These are phyloP conservation scores for Apogon hyalosoma DNA, from an alignment of 2,797 vertebrate genomes.

Conservation along the genomic window DNA sequence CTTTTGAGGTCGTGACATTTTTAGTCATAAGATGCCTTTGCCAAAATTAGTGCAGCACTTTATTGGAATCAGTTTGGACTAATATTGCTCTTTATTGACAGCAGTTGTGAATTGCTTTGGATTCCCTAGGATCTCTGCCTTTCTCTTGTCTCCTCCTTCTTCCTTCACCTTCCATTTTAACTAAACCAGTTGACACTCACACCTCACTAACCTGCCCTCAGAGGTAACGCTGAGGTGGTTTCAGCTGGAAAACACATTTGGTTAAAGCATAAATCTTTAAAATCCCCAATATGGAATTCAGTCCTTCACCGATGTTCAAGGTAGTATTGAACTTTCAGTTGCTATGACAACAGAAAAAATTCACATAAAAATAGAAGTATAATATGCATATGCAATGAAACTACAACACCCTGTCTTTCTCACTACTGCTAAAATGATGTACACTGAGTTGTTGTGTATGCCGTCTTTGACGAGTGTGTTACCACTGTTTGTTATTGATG, in stretches of 20 bases:
- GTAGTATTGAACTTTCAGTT: slow-evolving; percentile 36
- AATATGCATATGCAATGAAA: slow-evolving; percentile 9
- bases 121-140: slow-evolving; percentile 1
- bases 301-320: slow-evolving; percentile 7
- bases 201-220: slow-evolving; percentile 20
- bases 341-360: slow-evolving; percentile 26
- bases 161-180: slow-evolving; percentile 1
- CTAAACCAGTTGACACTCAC: slow-evolving; percentile 1
- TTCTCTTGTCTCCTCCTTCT: slow-evolving; percentile 1
- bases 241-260: slow-evolving; percentile 29
- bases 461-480: not conserved
- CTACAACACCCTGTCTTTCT: not conserved
- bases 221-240: slow-evolving; percentile 28
- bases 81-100: not conserved
- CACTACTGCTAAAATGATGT: slow-evolving; percentile 1
- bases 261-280: slow-evolving; percentile 20
- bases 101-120: slow-evolving; percentile 8
- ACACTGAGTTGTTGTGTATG: not conserved
- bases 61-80: slow-evolving; percentile 14
- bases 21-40: slow-evolving; percentile 2
- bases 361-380: slow-evolving; percentile 17
- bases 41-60: not conserved
- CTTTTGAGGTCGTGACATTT: slow-evolving; percentile 25
- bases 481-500: slow-evolving; percentile 3
- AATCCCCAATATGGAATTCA: slow-evolving; percentile 29